Conservation (phyloP, 2,888 invertebrate genomes). For the Cephus spinipes region DNA sequence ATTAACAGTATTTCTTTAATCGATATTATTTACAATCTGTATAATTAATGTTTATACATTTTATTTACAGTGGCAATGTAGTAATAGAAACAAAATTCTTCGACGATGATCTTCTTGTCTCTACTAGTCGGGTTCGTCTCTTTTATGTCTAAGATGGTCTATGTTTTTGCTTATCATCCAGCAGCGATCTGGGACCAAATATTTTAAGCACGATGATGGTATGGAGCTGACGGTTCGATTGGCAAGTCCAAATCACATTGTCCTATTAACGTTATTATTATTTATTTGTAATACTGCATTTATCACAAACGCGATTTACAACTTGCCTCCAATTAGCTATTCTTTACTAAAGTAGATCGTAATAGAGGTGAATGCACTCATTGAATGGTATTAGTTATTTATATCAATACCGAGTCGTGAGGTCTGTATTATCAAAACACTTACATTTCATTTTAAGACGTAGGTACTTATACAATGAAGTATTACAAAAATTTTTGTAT, state of each 20-base stretch:
- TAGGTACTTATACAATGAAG: background rate
- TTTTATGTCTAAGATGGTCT: constrained; percentile 83
- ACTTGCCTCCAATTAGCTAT: background rate
- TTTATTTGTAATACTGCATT: background rate
- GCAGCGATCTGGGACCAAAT: constrained; percentile 20
- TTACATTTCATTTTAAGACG: background rate
- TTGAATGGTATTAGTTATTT: background rate
- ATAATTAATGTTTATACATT: constrained; percentile 17
- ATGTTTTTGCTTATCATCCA: constrained; percentile 2
- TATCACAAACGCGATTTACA: background rate
- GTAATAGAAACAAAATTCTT: constrained; percentile 97
- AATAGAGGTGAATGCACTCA: background rate
- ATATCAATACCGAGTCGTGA: background rate
- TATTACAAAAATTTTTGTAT: constrained; percentile 37
- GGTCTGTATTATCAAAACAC: background rate
- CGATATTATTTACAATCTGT: background rate
- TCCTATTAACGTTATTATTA: background rate
- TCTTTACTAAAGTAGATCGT: background rate
- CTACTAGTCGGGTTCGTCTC: constrained; percentile 93
- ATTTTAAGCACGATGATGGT: background rate
- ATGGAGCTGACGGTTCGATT: background rate
- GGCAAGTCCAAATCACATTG: background rate
- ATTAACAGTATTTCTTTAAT: background rate
- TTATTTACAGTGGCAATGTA: constrained; percentile 87
- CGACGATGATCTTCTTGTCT: constrained; percentile 93